Evolutionary conservation across 2,113 vertebrate species (phyloP), one percentile per base, ranked within the genome.

Genomic region (Acrocephalus arundinaceus): DNA sequence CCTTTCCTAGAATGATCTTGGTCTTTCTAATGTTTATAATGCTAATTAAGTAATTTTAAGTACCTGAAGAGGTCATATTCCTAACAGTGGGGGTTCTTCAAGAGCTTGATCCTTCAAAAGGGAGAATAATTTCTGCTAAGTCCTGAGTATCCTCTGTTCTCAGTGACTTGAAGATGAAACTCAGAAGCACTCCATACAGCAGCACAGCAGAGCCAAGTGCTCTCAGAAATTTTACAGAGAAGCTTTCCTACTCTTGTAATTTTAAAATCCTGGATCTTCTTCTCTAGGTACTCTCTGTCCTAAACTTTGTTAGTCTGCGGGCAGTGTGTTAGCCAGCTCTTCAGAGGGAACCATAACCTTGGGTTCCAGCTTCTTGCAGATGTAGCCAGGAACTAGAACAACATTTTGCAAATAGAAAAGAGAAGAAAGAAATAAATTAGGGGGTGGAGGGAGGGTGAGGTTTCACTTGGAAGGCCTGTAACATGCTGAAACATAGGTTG

Each of bases 21-120:
- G 52, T 83, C 61, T 35, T 91, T 80, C 66, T 51, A 20, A 85
- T 13, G 0, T 67, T 90, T 88, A 79, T 74, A 86, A 84, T 54
- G 31, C 35, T 93, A 83, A 90, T 84, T 78, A 95, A 80, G 67
- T 83, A 63, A 95, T 87, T 81, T 67, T 77, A 91, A 89, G 78
- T 73, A 85, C 24, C n/a, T 73, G 71, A 87, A 89, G 82, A 93
- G 75, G 63, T 88, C 65, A 25, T 87, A 58, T 83, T 90, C 43
- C 48, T 88, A 84, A 41, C 21, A 8, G 35, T 5, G 0, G 59
- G 28, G 10, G 16, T 45, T 78, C 84, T 58, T 79, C 67, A 79
- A 61, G 71, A 85, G 71, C 33, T 49, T 65, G 37, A 72, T 57
- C 45, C 55, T 95, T 87, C 51, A 62, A 79, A 91, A 87, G 10